phyloP scores from a whole-genome alignment of 2,113 vertebrate species.

The Ophiodon elongatus region DNA sequence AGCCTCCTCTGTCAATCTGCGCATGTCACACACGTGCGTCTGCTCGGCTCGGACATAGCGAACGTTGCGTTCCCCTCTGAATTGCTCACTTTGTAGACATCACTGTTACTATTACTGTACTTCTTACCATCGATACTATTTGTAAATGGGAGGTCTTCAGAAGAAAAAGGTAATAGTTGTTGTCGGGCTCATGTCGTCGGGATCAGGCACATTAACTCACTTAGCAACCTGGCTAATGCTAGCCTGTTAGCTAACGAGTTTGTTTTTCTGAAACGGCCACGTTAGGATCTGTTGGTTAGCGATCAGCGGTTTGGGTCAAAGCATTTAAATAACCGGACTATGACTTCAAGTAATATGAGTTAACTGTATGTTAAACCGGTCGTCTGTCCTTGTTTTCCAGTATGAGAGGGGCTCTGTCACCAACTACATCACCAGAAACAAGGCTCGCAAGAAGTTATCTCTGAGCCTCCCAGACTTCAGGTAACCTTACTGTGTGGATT shows the following conservation, averaged over 20 bases:
- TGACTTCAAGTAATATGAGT: accelerated
- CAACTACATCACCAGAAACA: constrained; percentile 97
- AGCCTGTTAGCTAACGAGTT: constrained; percentile 40
- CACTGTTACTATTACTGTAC: too few species aligned
- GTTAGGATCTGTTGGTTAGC: neutral
- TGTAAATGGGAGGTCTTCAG: constrained; percentile 83
- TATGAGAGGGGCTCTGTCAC: constrained; percentile 93
- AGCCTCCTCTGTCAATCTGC: neutral
- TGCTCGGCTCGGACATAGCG: neutral
- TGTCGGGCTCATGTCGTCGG: constrained; percentile 31
- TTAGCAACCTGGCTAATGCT: neutral
- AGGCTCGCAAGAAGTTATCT: constrained; percentile 94
- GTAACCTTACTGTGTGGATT: constrained; percentile 70
- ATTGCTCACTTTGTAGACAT: neutral
- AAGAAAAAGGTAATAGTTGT: constrained; percentile 85
- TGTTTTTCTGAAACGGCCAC: constrained; percentile 22
- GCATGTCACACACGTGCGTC: constrained; percentile 79
- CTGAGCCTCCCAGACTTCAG: constrained; percentile 95
- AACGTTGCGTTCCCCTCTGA: neutral
- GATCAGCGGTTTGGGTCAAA: neutral
- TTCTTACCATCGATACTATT: neutral
- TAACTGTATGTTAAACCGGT: neutral
- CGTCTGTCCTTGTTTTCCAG: constrained; percentile 67
- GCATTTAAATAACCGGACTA: accelerated
- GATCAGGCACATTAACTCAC: neutral